These are phyloP conservation scores for Erebia epiphron DNA, from an alignment of 2,888 invertebrate species.

Conservation along the genomic window DNA sequence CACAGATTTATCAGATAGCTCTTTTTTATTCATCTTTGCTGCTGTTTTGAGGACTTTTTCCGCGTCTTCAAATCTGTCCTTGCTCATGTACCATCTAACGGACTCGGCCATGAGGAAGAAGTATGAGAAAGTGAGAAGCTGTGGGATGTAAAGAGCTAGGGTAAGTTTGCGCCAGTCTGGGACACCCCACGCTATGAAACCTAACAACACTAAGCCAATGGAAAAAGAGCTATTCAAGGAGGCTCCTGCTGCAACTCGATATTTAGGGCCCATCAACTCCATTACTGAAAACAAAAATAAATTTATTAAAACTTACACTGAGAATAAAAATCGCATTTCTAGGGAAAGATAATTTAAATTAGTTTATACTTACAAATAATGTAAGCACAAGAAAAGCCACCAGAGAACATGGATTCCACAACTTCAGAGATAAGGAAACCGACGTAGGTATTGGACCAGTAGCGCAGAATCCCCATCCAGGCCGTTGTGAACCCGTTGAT, in stretches of 20 bases:
- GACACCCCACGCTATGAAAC: slow-evolving; percentile 85
- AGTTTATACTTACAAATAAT: slow-evolving; percentile 17
- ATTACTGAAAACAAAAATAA: slow-evolving; percentile 76
- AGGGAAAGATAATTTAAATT: neutral
- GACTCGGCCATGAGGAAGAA: slow-evolving; percentile 88
- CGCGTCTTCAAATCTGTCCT: slow-evolving; percentile 85
- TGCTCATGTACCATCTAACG: slow-evolving; percentile 89
- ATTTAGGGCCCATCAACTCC: slow-evolving; percentile 88
- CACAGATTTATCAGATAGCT: slow-evolving; percentile 58
- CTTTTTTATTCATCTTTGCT: slow-evolving; percentile 81
- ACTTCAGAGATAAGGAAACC: slow-evolving; percentile 87
- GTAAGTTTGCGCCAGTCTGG: slow-evolving; percentile 87
- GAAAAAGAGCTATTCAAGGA: slow-evolving; percentile 87
- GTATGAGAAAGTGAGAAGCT: slow-evolving; percentile 84
- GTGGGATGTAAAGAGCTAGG: slow-evolving; percentile 86
- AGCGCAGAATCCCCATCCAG: slow-evolving; percentile 84
- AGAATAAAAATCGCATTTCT: neutral
- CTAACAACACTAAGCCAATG: slow-evolving; percentile 86
- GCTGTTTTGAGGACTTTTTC: slow-evolving; percentile 84
- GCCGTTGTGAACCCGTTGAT: slow-evolving; percentile 82
- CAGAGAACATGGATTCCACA: slow-evolving; percentile 86
- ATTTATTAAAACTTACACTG: neutral
- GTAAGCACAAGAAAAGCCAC: slow-evolving; percentile 58
- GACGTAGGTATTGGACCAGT: slow-evolving; percentile 83
- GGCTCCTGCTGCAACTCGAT: slow-evolving; percentile 86